Conservation (phyloP, 2,888 invertebrate genomes). For the Hydriomena furcata region DNA sequence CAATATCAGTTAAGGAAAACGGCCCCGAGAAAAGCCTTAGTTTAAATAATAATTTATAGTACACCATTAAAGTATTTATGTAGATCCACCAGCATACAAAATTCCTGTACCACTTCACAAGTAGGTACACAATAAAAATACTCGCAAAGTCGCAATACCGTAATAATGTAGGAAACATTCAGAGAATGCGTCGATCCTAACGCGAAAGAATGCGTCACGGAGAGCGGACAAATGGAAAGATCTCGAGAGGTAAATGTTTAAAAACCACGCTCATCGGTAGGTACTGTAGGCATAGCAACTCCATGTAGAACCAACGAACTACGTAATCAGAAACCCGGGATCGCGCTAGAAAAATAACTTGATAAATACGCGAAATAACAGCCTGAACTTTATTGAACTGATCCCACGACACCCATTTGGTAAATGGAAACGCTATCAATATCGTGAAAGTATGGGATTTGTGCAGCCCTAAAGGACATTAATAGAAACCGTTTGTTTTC, state of each 20-base stretch:
- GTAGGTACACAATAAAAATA: conserved; percentile 24
- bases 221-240: conserved; percentile 9
- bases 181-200: background rate
- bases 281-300: conserved; percentile 6
- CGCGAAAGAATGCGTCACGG: conserved; percentile 18
- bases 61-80: background rate
- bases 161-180: conserved; percentile 4
- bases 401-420: conserved; percentile 30
- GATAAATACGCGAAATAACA: conserved; percentile 15
- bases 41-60: background rate
- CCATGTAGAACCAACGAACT: conserved; percentile 14
- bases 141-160: conserved; percentile 15
- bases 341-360: conserved; percentile 16
- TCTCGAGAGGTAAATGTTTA: conserved; percentile 19
- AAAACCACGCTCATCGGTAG: background rate
- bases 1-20: no score
- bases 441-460: conserved; percentile 19
- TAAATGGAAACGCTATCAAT: conserved; percentile 31
- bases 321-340: conserved; percentile 8
- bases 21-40: no score
- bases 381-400: conserved; percentile 15
- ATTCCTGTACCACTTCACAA: conserved; percentile 3
- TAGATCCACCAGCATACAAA: background rate
- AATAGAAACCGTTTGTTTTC: background rate
- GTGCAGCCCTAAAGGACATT: conserved; percentile 8